Percentiles rank a stretch among this genome's conserved stretches.
These are phyloP conservation scores for Cyphomyrus plagiostoma DNA, from an alignment of 2,113 vertebrate genomes.

Conservation along the genomic window DNA sequence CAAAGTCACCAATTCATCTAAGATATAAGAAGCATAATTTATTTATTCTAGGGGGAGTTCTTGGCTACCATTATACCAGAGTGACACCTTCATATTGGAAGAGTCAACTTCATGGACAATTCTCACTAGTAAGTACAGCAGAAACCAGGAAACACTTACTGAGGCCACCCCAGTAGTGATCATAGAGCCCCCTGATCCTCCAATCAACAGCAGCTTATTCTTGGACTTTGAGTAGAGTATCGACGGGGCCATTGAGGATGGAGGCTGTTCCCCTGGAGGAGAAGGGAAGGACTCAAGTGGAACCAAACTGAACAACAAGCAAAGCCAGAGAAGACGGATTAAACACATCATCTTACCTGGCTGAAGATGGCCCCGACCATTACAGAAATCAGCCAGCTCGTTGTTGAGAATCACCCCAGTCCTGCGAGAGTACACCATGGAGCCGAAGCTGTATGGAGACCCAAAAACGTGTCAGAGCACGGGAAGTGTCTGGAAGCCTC, in stretches of 20 bases:
- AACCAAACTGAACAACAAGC: neutral
- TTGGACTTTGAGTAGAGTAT: constrained; percentile 65
- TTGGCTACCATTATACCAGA: neutral
- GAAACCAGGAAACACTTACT: constrained; percentile 53
- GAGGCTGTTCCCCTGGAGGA: constrained; percentile 73
- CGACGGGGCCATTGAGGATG: constrained; percentile 82
- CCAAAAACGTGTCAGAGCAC: neutral
- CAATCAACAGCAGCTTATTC: constrained; percentile 72
- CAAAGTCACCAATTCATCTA: neutral
- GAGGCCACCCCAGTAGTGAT: constrained; percentile 70
- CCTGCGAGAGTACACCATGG: constrained; percentile 68
- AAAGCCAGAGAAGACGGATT: neutral
- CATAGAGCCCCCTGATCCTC: constrained; percentile 74
- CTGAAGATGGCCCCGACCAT: constrained; percentile 24
- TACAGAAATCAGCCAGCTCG: constrained; percentile 82
- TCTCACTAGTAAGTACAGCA: neutral
- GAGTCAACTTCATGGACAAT: neutral
- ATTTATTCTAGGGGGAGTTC: neutral
- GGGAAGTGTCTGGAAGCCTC: neutral
- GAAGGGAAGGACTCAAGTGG: neutral
- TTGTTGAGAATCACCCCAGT: constrained; percentile 94
- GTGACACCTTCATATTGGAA: neutral
- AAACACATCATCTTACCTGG: constrained; percentile 52
- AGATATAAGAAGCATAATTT: neutral
- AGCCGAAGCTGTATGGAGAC: constrained; percentile 73